Conservation (phyloP, 2,888 invertebrate species). For the Orchesellides sinensis region DNA sequence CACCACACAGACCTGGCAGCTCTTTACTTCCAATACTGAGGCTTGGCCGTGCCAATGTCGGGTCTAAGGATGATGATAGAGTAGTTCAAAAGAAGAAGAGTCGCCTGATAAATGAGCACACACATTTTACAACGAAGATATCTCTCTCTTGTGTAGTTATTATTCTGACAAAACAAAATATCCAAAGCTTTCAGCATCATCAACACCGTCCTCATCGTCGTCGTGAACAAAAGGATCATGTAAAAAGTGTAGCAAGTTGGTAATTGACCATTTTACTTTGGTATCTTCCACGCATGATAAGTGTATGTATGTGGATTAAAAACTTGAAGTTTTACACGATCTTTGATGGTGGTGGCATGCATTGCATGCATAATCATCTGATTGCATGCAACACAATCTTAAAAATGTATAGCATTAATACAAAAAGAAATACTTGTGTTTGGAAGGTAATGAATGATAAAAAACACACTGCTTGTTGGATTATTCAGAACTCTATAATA, state of each 20-base stretch:
- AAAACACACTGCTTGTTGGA: conserved; percentile 10
- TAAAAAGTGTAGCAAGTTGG: conserved; percentile 55
- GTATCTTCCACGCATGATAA: background rate
- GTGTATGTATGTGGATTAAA: conserved; percentile 17
- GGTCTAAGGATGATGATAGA: conserved; percentile 54
- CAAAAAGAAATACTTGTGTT: background rate
- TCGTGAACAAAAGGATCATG: background rate
- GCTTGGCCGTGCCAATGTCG: conserved; percentile 37
- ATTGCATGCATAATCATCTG: conserved; percentile 60
- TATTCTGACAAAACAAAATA: conserved; percentile 52
- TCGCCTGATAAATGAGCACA: conserved; percentile 57
- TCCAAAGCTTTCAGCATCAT: conserved; percentile 37
- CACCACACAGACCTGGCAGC: conserved; percentile 29
- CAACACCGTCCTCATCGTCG: conserved; percentile 13
- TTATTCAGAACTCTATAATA: conserved; percentile 29
- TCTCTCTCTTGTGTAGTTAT: conserved; percentile 22
- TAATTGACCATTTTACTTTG: conserved; percentile 51
- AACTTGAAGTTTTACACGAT: conserved; percentile 47
- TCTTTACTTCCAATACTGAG: conserved; percentile 12
- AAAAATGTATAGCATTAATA: too few relatives aligned
- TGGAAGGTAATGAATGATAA: background rate
- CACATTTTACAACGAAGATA: conserved; percentile 31
- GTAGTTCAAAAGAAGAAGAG: conserved; percentile 50
- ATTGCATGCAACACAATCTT: conserved; percentile 56
- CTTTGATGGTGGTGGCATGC: conserved; percentile 56